These are phyloP conservation scores for Goniozus legneri DNA, from an alignment of 1,140 invertebrate species.

Conservation along the genomic window DNA sequence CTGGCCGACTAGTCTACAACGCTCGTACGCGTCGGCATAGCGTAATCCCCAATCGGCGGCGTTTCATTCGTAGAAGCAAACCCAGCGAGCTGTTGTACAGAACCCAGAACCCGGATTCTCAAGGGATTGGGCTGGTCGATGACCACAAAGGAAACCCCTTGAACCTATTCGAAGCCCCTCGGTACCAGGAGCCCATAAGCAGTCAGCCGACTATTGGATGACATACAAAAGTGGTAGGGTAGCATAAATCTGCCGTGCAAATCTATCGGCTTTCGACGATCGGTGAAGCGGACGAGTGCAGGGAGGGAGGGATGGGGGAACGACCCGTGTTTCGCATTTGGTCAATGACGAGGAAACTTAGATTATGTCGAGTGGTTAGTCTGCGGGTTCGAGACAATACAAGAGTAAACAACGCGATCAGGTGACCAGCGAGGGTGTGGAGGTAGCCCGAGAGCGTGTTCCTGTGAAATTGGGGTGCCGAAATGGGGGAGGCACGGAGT, in stretches of 20 bases:
- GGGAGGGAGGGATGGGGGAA: no score
- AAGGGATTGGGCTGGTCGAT: not conserved
- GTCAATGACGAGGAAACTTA: no score
- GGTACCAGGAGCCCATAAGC: slow-evolving; percentile 43
- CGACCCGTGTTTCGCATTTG: not conserved
- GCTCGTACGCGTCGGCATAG: no score
- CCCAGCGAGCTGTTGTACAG: no score
- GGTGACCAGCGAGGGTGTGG: slow-evolving; percentile 33
- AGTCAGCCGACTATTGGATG: slow-evolving; percentile 44
- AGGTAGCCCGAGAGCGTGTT: slow-evolving; percentile 33
- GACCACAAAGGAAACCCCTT: slow-evolving; percentile 31
- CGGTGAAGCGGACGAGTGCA: not conserved
- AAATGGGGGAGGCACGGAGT: slow-evolving; percentile 30
- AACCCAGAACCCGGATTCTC: no score
- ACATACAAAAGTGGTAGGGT: slow-evolving; percentile 53
- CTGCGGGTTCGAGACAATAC: slow-evolving; percentile 41
- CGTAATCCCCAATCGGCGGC: no score
- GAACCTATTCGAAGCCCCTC: slow-evolving; percentile 33
- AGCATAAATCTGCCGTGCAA: slow-evolving; percentile 39
- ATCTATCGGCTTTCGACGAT: not conserved
- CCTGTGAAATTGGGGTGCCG: slow-evolving; percentile 33
- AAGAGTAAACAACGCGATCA: slow-evolving; percentile 52
- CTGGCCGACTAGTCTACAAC: no score
- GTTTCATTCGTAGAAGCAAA: no score
- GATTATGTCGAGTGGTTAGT: not conserved